These are phyloP conservation scores for Steinernema scapterisci DNA, from an alignment of 2,888 invertebrate species.

Conservation along the genomic window DNA sequence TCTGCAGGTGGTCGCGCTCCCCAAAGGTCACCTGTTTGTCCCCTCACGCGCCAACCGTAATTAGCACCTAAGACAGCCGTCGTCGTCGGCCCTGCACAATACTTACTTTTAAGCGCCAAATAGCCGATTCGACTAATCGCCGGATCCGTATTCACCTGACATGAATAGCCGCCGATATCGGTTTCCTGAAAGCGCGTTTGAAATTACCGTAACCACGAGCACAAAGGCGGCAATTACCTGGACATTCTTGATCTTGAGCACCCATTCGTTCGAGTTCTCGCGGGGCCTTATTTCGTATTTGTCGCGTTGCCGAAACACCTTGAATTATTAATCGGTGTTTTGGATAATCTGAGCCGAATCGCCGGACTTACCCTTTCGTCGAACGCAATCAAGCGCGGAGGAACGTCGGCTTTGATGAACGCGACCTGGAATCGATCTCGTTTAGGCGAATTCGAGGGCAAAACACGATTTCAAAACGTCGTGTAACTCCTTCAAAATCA, in stretches of 20 bases:
- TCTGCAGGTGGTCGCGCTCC: slow-evolving; percentile 11
- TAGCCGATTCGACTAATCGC: slow-evolving; percentile 55
- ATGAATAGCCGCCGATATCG: slow-evolving; percentile 89
- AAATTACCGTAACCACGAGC: background rate
- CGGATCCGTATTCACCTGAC: slow-evolving; percentile 68
- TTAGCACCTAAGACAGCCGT: slow-evolving; percentile 1
- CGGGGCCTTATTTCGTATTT: slow-evolving; percentile 64
- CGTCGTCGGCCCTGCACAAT: slow-evolving; percentile 6
- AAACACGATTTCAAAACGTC: no score
- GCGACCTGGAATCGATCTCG: slow-evolving; percentile 54
- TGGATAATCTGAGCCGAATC: background rate
- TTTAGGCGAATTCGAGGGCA: background rate
- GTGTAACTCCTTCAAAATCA: no score
- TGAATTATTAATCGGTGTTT: slow-evolving; percentile 35
- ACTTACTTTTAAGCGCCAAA: slow-evolving; percentile 61
- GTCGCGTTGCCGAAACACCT: slow-evolving; percentile 62
- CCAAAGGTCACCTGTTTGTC: slow-evolving; percentile 21
- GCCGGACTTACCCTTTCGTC: slow-evolving; percentile 55
- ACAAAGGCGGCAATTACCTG: slow-evolving; percentile 69
- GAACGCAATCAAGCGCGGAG: slow-evolving; percentile 60
- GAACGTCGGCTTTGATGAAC: slow-evolving; percentile 60
- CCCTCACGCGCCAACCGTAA: background rate
- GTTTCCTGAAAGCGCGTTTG: slow-evolving; percentile 73
- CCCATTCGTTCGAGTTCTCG: slow-evolving; percentile 83
- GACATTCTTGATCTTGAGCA: slow-evolving; percentile 84